Evolutionary conservation across 2,888 invertebrate genomes (phyloP), one percentile per base, ranked within the genome.

Genomic region (Pollenia amentaria): DNA sequence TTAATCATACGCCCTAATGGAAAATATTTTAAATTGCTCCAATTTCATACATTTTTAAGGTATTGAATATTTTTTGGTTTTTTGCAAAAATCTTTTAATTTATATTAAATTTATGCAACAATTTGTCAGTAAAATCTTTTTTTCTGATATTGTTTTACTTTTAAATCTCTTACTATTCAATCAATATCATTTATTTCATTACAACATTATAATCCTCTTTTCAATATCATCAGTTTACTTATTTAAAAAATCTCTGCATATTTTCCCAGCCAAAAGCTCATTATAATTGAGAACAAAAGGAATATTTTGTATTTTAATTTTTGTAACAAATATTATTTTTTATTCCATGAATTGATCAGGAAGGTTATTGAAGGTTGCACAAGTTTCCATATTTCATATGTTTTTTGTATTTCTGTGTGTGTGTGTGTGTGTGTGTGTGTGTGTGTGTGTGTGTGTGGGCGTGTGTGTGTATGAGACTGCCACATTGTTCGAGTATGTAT

Each of bases 221-320:
- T 42, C 62, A 78, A 81, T 82, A 85, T 77, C 73, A 85, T 77
- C 73, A 73, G 40, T 55, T 85, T 55, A 48, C 60, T 40, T 40
- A 55, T 51, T 69, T 57, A 40, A 81, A 29, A 76, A 76, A 72
- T 72, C 55, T n/a, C 55, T 3, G 48, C 64, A 55, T 65, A 57
- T 11, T 65, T 83, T 64, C 2, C 6, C 10, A 40, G 38, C 8
- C n/a, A 38, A 29, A 29, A 51, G 10, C 40, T 67, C 67, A 65
- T 72, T 64, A 64, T 42, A 46, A 46, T 40, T 72, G 38, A 18
- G 12, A 10, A 21, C 29, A 62, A 44, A 64, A 64, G 14, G 9
- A 12, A 42, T 21, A 8, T 14, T 44, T 53, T 69, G 29, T 29
- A 46, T 14, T 55, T 29, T 29, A 29, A 12, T 72, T 55, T 46